These are phyloP conservation scores for Progne subis DNA, from an alignment of 2,113 vertebrate genomes.

Conservation along the genomic window DNA sequence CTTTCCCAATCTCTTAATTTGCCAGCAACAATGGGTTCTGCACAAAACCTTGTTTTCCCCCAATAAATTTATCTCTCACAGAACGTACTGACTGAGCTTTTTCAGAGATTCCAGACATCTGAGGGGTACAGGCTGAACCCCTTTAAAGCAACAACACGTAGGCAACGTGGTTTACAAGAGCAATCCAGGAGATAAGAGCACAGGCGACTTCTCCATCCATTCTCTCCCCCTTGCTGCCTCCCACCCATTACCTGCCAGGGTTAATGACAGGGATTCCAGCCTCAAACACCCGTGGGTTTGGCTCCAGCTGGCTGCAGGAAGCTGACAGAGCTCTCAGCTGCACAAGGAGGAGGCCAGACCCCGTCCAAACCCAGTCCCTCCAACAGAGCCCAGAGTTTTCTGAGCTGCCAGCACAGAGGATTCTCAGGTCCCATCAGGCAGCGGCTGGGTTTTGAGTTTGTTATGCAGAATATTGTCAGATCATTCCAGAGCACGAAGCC, in stretches of 20 bases:
- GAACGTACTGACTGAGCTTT: background rate
- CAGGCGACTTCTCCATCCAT: background rate
- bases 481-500: background rate
- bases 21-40: slow-evolving; percentile 26
- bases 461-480: background rate
- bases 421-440: background rate
- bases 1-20: background rate
- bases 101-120: background rate
- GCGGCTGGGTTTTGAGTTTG: background rate
- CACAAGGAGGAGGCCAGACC: background rate
- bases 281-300: background rate
- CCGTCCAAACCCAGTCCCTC: background rate
- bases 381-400: background rate
- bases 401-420: background rate
- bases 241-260: background rate
- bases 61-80: background rate
- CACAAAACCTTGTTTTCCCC: background rate
- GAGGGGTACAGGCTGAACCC: background rate
- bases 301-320: background rate
- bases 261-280: background rate
- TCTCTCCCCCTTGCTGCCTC: background rate
- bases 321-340: background rate
- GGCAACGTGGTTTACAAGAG: background rate
- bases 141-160: background rate
- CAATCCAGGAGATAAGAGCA: background rate